A percentile compares a stretch with the other conserved stretches of the same genome.
Evolutionary conservation across 92 coral and sea anemone genomes (phyloP).

Genomic region (Palythoa grandis): DNA sequence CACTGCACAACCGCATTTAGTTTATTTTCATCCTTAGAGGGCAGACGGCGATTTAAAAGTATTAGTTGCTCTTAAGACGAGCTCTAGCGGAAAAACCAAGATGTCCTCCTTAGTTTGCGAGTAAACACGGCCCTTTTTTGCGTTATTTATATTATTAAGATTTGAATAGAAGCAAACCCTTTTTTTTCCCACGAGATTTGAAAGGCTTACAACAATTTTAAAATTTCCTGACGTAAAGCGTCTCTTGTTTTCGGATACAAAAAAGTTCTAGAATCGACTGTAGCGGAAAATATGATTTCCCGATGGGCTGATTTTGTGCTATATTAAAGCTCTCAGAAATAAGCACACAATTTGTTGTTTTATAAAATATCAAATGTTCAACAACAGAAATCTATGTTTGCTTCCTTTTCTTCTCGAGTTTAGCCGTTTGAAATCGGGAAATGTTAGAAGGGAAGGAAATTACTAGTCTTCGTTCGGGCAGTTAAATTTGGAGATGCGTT

Average conservation of each 20-base stretch:
- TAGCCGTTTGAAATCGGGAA: too few species aligned
- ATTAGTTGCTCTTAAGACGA: neutral
- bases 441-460: too few species aligned
- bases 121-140: neutral
- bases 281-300: neutral
- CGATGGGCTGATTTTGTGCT: too few species aligned
- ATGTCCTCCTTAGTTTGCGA: neutral
- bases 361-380: too few species aligned
- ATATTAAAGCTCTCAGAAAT: too few species aligned
- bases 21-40: neutral
- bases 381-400: too few species aligned
- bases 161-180: conserved; percentile 5
- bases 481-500: too few species aligned
- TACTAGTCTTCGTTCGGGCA: too few species aligned
- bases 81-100: neutral
- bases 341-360: too few species aligned
- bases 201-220: conserved; percentile 17
- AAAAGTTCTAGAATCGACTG: neutral
- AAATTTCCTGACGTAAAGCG: conserved; percentile 20
- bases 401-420: too few species aligned
- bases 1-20: neutral
- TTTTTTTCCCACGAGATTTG: conserved; percentile 14
- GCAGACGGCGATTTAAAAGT: neutral
- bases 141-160: neutral
- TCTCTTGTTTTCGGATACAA: neutral